Percentiles rank a stretch among this genome's conserved stretches.
Conservation (phyloP, 2,113 vertebrate species). For the Hyperopisus bebe region DNA sequence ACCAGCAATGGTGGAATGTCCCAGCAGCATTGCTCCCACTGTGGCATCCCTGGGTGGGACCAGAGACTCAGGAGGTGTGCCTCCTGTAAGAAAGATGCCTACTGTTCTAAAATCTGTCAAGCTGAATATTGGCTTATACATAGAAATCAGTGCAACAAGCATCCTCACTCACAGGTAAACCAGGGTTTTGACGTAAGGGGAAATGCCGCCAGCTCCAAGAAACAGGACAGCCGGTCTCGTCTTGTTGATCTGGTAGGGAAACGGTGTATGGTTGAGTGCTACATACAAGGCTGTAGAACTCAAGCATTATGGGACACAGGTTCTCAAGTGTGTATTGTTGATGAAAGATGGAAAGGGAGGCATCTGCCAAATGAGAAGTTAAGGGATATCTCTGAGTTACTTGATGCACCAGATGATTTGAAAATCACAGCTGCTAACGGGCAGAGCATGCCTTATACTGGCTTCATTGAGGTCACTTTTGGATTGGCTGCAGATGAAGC, state of each 20-base stretch:
- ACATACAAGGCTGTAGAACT: slow-evolving; percentile 21
- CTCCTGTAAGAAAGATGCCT: neutral
- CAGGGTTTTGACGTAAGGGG: neutral
- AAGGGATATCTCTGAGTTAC: slow-evolving; percentile 22
- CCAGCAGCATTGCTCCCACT: neutral
- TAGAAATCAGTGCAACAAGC: neutral
- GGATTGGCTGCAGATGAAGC: no score
- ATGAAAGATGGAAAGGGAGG: slow-evolving; percentile 30
- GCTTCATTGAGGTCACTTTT: no score
- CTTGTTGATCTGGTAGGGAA: no score
- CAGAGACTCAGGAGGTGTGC: neutral
- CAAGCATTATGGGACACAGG: slow-evolving; percentile 32
- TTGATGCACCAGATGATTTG: no score
- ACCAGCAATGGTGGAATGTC: neutral
- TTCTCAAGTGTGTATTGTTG: slow-evolving; percentile 35
- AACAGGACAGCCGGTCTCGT: neutral
- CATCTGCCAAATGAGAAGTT: slow-evolving; percentile 16
- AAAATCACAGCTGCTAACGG: no score
- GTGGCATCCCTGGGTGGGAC: neutral
- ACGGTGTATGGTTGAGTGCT: slow-evolving; percentile 11
- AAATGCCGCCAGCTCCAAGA: slow-evolving; percentile 18
- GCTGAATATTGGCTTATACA: neutral
- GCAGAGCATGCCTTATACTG: no score
- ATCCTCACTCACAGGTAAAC: neutral
- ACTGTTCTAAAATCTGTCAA: neutral